phyloP scores from a whole-genome alignment of 2,113 vertebrate genomes.

The Perca fluviatilis region DNA sequence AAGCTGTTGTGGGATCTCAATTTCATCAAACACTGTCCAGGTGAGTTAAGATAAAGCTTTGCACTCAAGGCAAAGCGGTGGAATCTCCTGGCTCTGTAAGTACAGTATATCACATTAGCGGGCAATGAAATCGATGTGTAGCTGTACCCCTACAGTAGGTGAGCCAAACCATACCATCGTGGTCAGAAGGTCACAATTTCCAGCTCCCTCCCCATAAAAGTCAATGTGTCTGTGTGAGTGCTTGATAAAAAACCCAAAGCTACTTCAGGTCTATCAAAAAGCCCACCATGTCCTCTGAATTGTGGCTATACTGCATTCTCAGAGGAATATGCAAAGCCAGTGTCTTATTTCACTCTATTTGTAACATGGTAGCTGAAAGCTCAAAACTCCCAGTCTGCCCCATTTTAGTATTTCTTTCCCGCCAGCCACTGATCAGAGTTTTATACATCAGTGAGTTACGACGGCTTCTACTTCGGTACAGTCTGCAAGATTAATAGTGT shows the following conservation, averaged over 20 bases:
- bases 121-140: conserved; percentile 37
- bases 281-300: conserved; percentile 23
- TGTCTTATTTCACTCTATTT: conserved; percentile 1
- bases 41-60: conserved; percentile 7
- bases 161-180: background rate
- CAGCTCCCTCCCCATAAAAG: conserved; percentile 27
- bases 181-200: conserved; percentile 32
- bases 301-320: conserved; percentile 11
- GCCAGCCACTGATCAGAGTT: conserved; percentile 12
- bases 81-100: conserved; percentile 17
- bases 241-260: conserved; percentile 35
- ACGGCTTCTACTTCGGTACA: conserved; percentile 9
- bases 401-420: conserved; percentile 16
- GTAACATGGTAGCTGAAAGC: background rate
- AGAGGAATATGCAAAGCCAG: conserved; percentile 22
- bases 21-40: conserved; percentile 1
- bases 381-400: conserved; percentile 16
- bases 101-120: conserved; percentile 14
- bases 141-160: conserved; percentile 2
- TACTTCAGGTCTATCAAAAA: conserved; percentile 27
- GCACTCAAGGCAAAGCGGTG: conserved; percentile 3
- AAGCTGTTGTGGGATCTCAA: background rate
- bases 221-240: conserved; percentile 15
- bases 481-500: conserved; percentile 9
- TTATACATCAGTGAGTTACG: conserved; percentile 13